Conservation (phyloP, 2,797 vertebrate genomes). For the Erithacus rubecula region DNA sequence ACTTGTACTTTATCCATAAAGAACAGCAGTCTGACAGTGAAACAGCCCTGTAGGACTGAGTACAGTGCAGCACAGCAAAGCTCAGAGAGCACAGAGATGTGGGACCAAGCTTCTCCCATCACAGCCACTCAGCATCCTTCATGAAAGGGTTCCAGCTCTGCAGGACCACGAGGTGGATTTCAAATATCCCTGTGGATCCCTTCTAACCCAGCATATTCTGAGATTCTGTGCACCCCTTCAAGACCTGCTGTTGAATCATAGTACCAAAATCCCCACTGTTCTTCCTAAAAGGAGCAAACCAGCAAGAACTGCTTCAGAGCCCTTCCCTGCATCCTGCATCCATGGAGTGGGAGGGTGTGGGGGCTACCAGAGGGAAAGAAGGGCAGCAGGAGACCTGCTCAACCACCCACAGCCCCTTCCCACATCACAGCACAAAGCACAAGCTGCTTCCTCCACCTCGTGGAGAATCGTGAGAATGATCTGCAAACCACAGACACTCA, state of each 20-base stretch:
- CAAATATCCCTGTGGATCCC: accelerated
- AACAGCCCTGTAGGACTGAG: background rate
- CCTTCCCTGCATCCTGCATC: background rate
- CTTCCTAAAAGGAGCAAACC: background rate
- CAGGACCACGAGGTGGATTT: background rate
- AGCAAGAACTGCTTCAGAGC: background rate
- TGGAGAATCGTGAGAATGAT: conserved; percentile 15
- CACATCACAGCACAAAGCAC: accelerated
- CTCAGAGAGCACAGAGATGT: background rate
- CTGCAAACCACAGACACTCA: background rate
- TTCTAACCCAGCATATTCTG: background rate
- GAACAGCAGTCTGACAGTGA: background rate
- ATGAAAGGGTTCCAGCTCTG: no score
- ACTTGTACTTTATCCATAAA: background rate
- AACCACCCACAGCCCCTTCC: background rate
- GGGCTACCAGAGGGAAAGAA: accelerated
- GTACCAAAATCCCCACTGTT: accelerated
- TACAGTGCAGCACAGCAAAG: background rate
- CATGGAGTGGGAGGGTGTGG: accelerated
- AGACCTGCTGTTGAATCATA: accelerated
- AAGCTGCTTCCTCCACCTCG: conserved; percentile 51
- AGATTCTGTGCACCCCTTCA: background rate
- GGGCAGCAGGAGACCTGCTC: accelerated
- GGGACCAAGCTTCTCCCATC: accelerated
- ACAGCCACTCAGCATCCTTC: background rate